These are phyloP conservation scores for Triops cancriformis DNA, from an alignment of 1,140 invertebrate genomes.

Conservation along the genomic window DNA sequence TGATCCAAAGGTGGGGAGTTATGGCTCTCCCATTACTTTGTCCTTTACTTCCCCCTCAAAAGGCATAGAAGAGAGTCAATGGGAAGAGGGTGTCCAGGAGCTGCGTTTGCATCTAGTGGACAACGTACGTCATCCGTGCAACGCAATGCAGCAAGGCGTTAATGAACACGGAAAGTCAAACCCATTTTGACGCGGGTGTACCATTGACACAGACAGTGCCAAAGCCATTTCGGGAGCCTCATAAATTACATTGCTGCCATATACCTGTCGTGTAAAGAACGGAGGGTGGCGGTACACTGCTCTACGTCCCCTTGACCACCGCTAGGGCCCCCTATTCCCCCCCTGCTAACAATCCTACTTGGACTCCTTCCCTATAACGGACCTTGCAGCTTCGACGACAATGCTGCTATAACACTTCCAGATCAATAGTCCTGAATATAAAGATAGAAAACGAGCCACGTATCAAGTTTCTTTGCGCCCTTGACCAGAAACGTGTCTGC, in stretches of 20 bases:
- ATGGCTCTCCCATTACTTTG: background rate
- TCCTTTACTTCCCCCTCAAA: background rate
- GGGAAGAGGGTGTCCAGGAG: background rate
- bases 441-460: background rate
- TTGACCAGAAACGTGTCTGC: background rate
- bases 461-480: background rate
- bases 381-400: background rate
- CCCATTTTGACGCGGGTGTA: slow-evolving; percentile 8
- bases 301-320: background rate
- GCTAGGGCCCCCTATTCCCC: background rate
- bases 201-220: background rate
- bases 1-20: background rate
- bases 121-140: background rate
- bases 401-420: background rate
- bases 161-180: slow-evolving; percentile 10
- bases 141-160: slow-evolving; percentile 4
- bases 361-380: background rate
- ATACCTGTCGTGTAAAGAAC: slow-evolving; percentile 10
- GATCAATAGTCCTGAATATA: background rate
- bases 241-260: slow-evolving; percentile 11
- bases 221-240: slow-evolving; percentile 4
- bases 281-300: background rate
- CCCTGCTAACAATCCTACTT: background rate
- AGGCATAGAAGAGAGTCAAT: too few species aligned
- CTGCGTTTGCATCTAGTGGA: background rate